Conservation (phyloP, 1,140 invertebrate genomes). For the Plutomurus gul region DNA sequence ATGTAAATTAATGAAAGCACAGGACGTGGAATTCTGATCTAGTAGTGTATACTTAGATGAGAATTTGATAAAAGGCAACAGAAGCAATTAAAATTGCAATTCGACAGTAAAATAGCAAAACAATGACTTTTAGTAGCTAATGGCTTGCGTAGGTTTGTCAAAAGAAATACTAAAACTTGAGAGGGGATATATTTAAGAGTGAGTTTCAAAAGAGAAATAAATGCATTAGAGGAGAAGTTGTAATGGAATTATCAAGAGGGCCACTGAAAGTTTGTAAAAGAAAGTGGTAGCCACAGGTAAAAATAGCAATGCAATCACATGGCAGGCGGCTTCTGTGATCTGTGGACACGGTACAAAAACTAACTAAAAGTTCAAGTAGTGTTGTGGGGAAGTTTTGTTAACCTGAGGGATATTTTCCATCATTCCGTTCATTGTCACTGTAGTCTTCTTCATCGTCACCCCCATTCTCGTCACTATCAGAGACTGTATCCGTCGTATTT, state of each 20-base stretch:
- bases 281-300: neutral
- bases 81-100: too few relatives aligned
- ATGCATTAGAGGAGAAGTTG: too few relatives aligned
- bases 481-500: slow-evolving; percentile 62
- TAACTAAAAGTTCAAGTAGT: neutral
- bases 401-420: slow-evolving; percentile 45
- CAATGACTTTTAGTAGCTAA: too few relatives aligned
- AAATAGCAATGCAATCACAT: neutral
- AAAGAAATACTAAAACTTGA: too few relatives aligned
- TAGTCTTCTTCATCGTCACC: slow-evolving; percentile 70
- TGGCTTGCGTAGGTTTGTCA: too few relatives aligned
- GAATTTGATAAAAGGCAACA: too few relatives aligned
- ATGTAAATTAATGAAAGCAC: too few relatives aligned
- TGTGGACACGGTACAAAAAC: neutral
- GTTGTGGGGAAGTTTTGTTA: neutral
- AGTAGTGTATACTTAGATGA: too few relatives aligned
- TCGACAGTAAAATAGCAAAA: too few relatives aligned
- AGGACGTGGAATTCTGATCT: too few relatives aligned
- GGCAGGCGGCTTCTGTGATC: neutral
- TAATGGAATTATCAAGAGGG: neutral
- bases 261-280: neutral
- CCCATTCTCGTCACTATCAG: slow-evolving; percentile 74
- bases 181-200: too few relatives aligned
- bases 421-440: slow-evolving; percentile 80
- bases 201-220: too few relatives aligned